Conservation (phyloP, 1,140 invertebrate genomes). For the Bombus consobrinus region DNA sequence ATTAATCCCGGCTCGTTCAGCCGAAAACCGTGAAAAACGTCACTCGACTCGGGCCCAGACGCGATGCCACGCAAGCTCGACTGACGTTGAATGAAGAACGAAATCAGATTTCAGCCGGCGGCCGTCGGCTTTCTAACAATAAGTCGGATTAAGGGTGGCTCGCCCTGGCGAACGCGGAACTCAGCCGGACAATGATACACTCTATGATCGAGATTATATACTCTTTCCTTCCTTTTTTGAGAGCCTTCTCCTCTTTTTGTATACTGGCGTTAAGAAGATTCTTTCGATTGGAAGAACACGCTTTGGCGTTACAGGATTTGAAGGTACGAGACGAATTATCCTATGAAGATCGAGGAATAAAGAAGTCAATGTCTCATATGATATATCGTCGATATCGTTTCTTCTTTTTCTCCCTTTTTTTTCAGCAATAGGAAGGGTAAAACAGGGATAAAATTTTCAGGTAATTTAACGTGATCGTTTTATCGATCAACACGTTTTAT, state of each 20-base stretch:
- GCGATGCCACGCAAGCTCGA: not conserved
- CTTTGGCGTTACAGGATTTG: not conserved
- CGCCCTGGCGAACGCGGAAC: not conserved
- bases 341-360: too few relatives aligned
- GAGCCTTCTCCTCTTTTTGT: not conserved
- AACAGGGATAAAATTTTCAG: not conserved
- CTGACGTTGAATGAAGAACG: slow-evolving; percentile 32
- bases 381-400: too few relatives aligned
- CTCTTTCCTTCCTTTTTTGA: too few relatives aligned
- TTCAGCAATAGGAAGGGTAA: not conserved
- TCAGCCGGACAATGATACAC: slow-evolving; percentile 34
- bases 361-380: too few relatives aligned
- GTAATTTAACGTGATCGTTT: not conserved
- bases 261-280: not conserved
- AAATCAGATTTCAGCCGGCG: slow-evolving; percentile 57
- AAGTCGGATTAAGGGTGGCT: slow-evolving; percentile 44
- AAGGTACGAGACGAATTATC: too few relatives aligned
- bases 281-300: not conserved
- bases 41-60: not conserved
- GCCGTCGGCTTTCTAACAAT: slow-evolving; percentile 46
- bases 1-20: slow-evolving; percentile 44
- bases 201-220: slow-evolving; percentile 13
- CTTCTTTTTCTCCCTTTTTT: not conserved
- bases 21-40: slow-evolving; percentile 48
- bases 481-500: not conserved